These are phyloP conservation scores for Oligia strigilis DNA, from an alignment of 2,888 invertebrate genomes.

Conservation along the genomic window DNA sequence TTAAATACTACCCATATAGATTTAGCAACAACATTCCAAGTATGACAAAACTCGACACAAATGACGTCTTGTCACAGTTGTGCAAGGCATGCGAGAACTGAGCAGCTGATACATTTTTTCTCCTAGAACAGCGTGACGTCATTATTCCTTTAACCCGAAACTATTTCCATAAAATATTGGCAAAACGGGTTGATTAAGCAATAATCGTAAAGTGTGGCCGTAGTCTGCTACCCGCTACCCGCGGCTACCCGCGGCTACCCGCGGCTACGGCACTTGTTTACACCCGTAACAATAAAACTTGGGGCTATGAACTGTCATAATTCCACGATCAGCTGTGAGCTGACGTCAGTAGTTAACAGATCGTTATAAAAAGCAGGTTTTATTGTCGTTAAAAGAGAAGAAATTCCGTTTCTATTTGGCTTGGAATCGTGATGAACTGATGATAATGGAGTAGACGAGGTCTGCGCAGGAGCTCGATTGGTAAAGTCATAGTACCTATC, in stretches of 20 bases:
- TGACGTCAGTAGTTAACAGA: constrained; percentile 42
- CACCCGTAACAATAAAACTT: constrained; percentile 59
- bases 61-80: not conserved
- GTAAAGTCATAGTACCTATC: not conserved
- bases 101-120: constrained; percentile 33
- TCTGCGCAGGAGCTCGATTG: not conserved
- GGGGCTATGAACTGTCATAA: constrained; percentile 43
- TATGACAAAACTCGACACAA: not conserved
- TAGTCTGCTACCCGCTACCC: constrained; percentile 23
- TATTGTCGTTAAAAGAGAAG: not conserved
- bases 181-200: constrained; percentile 63
- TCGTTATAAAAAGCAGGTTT: constrained; percentile 14
- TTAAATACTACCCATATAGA: too few relatives aligned
- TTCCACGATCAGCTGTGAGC: constrained; percentile 32
- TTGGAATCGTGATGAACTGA: not conserved
- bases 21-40: not conserved
- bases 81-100: not conserved
- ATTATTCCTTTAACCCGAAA: constrained; percentile 46
- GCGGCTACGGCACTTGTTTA: constrained; percentile 50
- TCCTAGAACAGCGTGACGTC: constrained; percentile 40
- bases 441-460: not conserved
- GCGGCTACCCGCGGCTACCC: constrained; percentile 31
- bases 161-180: constrained; percentile 61
- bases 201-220: constrained; percentile 62
- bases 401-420: not conserved